A percentile compares a stretch with the other conserved stretches of the same genome.
Evolutionary conservation across 2,113 vertebrate species (phyloP).

Genomic region (Accipiter cooperii): DNA sequence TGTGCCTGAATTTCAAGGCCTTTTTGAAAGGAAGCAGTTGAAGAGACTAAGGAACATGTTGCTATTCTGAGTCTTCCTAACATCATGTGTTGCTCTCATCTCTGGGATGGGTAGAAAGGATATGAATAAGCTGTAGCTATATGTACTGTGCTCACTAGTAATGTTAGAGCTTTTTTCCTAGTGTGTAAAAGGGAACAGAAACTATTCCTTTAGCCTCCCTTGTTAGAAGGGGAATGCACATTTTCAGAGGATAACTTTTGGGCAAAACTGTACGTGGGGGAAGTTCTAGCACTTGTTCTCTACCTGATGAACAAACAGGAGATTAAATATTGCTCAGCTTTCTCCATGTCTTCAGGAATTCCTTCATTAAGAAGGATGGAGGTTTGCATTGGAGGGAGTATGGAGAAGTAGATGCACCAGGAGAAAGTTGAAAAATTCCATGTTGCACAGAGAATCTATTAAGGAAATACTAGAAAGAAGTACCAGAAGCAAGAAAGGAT

Average conservation of each 20-base stretch:
- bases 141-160: neutral
- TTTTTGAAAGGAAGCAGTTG: neutral
- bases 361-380: neutral
- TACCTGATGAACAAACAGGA: neutral
- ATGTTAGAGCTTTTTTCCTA: neutral
- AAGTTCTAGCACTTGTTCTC: neutral
- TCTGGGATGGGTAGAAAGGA: neutral
- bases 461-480: neutral
- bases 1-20: neutral
- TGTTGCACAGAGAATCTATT: neutral
- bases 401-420: neutral
- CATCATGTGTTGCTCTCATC: neutral
- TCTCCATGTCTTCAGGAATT: neutral
- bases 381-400: neutral
- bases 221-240: rapidly evolving
- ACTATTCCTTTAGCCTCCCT: neutral
- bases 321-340: neutral
- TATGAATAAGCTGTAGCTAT: neutral
- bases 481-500: neutral
- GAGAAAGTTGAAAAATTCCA: neutral
- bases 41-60: neutral
- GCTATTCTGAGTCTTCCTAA: neutral
- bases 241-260: neutral
- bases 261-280: neutral
- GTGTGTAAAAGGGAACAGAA: neutral